Evolutionary conservation across 2,113 vertebrate genomes (phyloP), one percentile per base, ranked within the genome.

Genomic region (Spea bombifrons): DNA sequence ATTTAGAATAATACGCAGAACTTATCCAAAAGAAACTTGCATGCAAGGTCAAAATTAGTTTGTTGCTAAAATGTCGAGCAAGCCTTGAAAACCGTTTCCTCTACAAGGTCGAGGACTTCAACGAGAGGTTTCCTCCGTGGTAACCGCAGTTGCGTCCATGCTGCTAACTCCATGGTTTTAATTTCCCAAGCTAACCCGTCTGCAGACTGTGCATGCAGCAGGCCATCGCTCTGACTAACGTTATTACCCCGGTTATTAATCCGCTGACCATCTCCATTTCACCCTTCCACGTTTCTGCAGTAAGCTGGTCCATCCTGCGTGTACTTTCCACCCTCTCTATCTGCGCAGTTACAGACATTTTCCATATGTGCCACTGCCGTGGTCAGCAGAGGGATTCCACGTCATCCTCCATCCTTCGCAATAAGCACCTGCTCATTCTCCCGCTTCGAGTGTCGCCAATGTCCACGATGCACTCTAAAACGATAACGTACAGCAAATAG

Each of bases 281-380:
- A 76, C 49, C 57, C 79, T 72, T 61, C 43, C 65, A 73, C 76
- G 78, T 80, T 78, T 61, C 73, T 71, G 8, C 59, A 50, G 73
- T 57, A 71, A 84, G 79, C 86, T 86, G 88, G 85, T 84, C 79
- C 76, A 71, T 83, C 84, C 85, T 85, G 65, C 45, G 86, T 86
- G 86, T 83, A 67, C 72, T 84, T 66, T 78, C 53, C 45, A 79
- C 80, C 88, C 86, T 86, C 87, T 90, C 59, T 81, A 83, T 86
- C 83, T 90, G 88, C 84, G 88, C 86, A 89, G 86, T 77, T 80
- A 69, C 70, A 88, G 89, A 91, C 86, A 89, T 90, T 90, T 90
- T 84, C 88, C 86, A 87, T 81, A 81, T 82, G 81, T 87, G 78
- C 71, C 55, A 5, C 71, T 49, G 71, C 44, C 2, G n/a, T 7